These are phyloP conservation scores for Sminthopsis crassicaudata DNA, from an alignment of 2,113 vertebrate genomes.

Conservation along the genomic window DNA sequence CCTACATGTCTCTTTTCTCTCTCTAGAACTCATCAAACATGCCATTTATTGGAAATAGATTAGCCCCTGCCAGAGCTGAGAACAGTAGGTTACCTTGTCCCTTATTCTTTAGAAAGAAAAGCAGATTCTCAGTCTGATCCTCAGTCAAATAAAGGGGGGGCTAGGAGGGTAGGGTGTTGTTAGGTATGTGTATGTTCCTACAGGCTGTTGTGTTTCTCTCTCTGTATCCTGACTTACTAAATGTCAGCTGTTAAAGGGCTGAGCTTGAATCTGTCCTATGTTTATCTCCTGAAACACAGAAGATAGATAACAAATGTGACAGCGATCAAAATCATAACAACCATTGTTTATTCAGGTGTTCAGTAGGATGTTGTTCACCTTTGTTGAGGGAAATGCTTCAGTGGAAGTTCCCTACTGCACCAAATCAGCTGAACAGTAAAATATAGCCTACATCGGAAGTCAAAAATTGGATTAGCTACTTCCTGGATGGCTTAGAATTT, in stretches of 20 bases:
- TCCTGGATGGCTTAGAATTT: background rate
- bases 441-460: background rate
- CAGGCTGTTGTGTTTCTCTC: background rate
- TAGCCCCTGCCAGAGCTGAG: background rate
- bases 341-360: conserved; percentile 62
- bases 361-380: conserved; percentile 30
- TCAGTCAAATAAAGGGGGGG: background rate
- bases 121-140: background rate
- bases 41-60: background rate
- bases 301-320: background rate
- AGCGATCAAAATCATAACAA: background rate
- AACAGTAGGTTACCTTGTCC: background rate
- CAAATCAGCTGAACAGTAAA: conserved; percentile 37
- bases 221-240: background rate
- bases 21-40: background rate
- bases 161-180: background rate
- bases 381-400: background rate
- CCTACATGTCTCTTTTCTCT: background rate
- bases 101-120: background rate
- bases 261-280: background rate
- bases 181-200: background rate
- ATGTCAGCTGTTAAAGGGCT: conserved; percentile 5
- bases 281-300: conserved; percentile 22
- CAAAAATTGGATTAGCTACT: conserved; percentile 40
- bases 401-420: background rate